A percentile compares a stretch with the other conserved stretches of the same genome.
Evolutionary conservation across 2,888 invertebrate species (phyloP).

Genomic region (Aphelenchoides bicaudatus): DNA sequence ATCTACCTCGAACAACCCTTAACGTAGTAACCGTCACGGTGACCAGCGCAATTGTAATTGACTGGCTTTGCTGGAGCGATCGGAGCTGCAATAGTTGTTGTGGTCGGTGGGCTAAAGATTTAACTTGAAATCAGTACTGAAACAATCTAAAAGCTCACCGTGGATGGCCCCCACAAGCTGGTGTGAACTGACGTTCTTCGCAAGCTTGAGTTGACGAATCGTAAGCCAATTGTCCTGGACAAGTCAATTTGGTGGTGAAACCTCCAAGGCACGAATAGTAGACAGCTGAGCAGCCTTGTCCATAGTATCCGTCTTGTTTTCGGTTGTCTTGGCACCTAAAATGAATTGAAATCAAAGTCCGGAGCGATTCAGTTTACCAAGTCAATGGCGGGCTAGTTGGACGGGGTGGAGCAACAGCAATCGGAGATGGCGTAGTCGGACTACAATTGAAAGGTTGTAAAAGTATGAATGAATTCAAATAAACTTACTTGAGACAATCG

Average conservation of each 20-base stretch:
- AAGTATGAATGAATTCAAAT: not conserved
- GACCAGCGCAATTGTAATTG: conserved; percentile 23
- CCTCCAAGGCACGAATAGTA: conserved; percentile 25
- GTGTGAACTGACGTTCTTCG: conserved; percentile 31
- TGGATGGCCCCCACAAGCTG: conserved; percentile 24
- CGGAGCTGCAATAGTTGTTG: conserved; percentile 14
- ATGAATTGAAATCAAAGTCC: too few relatives aligned
- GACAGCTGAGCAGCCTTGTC: conserved; percentile 17
- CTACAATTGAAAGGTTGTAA: not conserved
- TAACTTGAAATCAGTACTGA: too few relatives aligned
- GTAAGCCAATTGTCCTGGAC: conserved; percentile 42
- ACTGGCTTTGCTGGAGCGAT: conserved; percentile 9
- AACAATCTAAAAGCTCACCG: too few relatives aligned
- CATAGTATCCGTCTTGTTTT: conserved; percentile 30
- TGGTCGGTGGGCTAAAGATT: conserved; percentile 8
- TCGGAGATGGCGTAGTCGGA: conserved; percentile 13
- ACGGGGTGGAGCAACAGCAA: conserved; percentile 5
- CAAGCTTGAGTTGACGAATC: conserved; percentile 32
- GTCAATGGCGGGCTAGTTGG: not conserved
- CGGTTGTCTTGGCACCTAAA: conserved; percentile 11
- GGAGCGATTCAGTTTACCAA: too few relatives aligned
- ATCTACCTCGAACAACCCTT: conserved; percentile 20
- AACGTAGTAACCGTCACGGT: conserved; percentile 29
- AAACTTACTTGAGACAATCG: conserved; percentile 20
- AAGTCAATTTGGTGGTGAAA: conserved; percentile 25